phyloP scores from a whole-genome alignment of 2,888 invertebrate species.

The Orthosia gothica region DNA sequence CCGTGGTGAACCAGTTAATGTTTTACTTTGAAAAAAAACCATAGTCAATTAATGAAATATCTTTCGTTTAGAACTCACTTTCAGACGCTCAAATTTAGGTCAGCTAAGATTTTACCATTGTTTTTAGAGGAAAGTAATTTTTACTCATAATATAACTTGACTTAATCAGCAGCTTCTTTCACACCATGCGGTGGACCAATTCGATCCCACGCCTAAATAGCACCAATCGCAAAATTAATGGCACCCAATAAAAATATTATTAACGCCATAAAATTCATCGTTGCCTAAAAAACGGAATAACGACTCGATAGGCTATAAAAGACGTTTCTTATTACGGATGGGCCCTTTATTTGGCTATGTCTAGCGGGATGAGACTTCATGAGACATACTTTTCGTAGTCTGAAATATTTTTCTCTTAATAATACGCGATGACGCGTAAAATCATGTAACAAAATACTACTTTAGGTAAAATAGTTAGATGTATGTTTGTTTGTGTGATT shows the following conservation, averaged over 20 bases:
- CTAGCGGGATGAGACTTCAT: not conserved
- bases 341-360: constrained; percentile 2
- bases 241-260: constrained; percentile 63
- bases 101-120: too few species aligned
- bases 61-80: too few species aligned
- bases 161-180: not conserved
- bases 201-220: constrained; percentile 27
- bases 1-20: too few species aligned
- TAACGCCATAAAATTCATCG: constrained; percentile 64
- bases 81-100: too few species aligned
- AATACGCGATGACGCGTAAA: too few species aligned
- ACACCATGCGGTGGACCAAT: not conserved
- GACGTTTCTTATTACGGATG: constrained; percentile 24
- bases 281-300: constrained; percentile 57
- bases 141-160: too few species aligned
- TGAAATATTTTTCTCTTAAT: not conserved
- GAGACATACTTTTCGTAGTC: not conserved
- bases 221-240: constrained; percentile 55
- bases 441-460: too few species aligned
- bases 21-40: too few species aligned
- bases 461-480: too few species aligned
- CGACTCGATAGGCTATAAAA: constrained; percentile 51
- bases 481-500: too few species aligned
- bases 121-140: too few species aligned
- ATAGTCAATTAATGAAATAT: too few species aligned